These are phyloP conservation scores for Hirtodrosophila duncani DNA, from an alignment of 2,888 invertebrate genomes.

Conservation along the genomic window DNA sequence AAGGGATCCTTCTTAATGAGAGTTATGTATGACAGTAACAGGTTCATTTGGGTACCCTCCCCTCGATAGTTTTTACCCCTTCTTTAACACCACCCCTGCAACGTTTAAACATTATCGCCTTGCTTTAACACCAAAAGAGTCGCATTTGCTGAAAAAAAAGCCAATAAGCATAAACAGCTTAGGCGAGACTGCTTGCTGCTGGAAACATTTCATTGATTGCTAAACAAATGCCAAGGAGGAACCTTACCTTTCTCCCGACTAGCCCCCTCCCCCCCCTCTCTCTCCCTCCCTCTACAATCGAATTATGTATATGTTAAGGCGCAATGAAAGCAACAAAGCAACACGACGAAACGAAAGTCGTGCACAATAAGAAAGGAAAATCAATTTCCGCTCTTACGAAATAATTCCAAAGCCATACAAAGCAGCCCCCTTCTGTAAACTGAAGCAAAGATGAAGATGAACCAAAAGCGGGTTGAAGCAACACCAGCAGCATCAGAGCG, in stretches of 20 bases:
- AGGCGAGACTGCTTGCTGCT: too few species aligned
- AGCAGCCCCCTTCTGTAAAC: conserved; percentile 26
- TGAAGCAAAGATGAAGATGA: conserved; percentile 34
- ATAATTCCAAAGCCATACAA: conserved; percentile 72
- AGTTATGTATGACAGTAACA: too few species aligned
- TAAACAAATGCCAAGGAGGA: conserved; percentile 10
- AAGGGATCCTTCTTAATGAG: too few species aligned
- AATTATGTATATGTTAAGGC: conserved; percentile 21
- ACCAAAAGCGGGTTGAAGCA: conserved; percentile 10
- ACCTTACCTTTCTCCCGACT: too few species aligned
- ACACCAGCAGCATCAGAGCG: conserved; percentile 18
- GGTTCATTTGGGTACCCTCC: too few species aligned
- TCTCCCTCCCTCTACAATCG: background rate
- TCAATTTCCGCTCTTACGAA: conserved; percentile 70
- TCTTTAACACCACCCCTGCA: too few species aligned
- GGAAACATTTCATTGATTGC: conserved; percentile 21
- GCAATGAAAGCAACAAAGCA: conserved; percentile 26
- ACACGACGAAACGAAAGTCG: conserved; percentile 39
- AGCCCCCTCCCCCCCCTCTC: too few species aligned
- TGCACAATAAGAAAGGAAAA: conserved; percentile 66
- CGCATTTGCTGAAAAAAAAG: background rate
- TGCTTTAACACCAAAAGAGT: conserved; percentile 14
- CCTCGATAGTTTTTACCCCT: too few species aligned
- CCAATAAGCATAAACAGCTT: background rate
- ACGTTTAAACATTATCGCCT: too few species aligned